Percentiles rank a stretch among this genome's conserved stretches.
phyloP scores from a whole-genome alignment of 2,113 vertebrate species.

The Phrynosoma platyrhinos region DNA sequence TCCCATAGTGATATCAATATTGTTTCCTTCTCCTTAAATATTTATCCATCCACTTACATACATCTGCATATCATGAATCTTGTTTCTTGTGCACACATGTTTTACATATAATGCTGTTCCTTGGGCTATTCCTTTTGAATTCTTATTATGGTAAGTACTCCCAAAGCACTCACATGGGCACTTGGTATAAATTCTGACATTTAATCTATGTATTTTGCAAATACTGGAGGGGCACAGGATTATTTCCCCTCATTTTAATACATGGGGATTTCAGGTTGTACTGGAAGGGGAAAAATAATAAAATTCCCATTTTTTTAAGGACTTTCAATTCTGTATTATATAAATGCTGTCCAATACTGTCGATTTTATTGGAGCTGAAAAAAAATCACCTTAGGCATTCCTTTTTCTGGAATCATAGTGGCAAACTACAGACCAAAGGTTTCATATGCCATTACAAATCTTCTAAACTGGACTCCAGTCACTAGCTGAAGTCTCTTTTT shows the following conservation, averaged over 20 bases:
- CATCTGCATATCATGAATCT: too few relatives aligned
- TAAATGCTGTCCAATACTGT: not conserved
- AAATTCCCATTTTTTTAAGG: not conserved
- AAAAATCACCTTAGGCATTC: not conserved
- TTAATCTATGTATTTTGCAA: not conserved
- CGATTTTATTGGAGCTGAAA: not conserved
- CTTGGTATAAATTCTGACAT: not conserved
- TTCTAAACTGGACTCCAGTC: not conserved
- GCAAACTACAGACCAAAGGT: slow-evolving; percentile 20
- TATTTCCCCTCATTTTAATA: not conserved
- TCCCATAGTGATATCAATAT: too few relatives aligned
- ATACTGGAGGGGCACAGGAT: not conserved
- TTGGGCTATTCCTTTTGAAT: too few relatives aligned
- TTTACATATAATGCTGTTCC: too few relatives aligned
- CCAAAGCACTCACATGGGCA: not conserved
- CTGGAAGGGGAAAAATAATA: not conserved
- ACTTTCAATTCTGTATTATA: not conserved
- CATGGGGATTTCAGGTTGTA: not conserved
- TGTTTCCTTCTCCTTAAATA: too few relatives aligned
- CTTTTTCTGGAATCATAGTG: not conserved
- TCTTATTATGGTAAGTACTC: too few relatives aligned
- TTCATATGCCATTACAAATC: slow-evolving; percentile 16
- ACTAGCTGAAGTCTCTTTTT: slow-evolving; percentile 13
- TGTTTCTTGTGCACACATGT: too few relatives aligned
- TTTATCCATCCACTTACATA: too few relatives aligned